phyloP scores from a whole-genome alignment of 2,113 vertebrate genomes.

The Corythornis vintsioides region DNA sequence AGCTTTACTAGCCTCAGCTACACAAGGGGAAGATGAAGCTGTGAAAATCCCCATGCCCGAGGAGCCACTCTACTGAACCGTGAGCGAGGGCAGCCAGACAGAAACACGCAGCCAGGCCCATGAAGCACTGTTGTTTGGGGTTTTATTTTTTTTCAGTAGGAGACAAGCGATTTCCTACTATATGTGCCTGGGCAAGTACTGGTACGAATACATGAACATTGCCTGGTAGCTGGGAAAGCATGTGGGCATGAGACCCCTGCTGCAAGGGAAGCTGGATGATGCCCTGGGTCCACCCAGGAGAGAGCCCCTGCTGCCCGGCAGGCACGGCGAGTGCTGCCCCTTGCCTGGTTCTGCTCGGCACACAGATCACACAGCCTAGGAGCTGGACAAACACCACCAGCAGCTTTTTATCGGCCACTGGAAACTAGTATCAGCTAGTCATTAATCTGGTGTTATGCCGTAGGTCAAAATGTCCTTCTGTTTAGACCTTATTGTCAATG shows the following conservation, averaged over 20 bases:
- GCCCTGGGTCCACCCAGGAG: neutral
- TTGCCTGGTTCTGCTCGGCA: neutral
- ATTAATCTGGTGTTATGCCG: slow-evolving; percentile 44
- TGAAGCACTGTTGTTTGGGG: neutral
- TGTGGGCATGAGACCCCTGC: rapidly evolving
- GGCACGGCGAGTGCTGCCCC: neutral
- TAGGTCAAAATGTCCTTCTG: slow-evolving; percentile 67
- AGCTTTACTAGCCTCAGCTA: neutral
- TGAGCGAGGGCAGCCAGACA: neutral
- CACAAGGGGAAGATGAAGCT: neutral
- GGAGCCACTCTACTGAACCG: neutral
- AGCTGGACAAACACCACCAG: slow-evolving; percentile 30
- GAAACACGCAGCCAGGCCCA: neutral
- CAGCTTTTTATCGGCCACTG: neutral
- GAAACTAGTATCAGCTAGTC: slow-evolving; percentile 30
- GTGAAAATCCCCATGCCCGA: neutral
- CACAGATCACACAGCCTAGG: neutral
- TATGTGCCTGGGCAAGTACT: neutral
- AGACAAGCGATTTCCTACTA: neutral
- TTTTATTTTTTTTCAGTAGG: neutral
- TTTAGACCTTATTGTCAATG: slow-evolving; percentile 59
- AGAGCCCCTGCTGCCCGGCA: neutral
- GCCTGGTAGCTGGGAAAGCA: neutral
- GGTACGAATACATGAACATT: neutral
- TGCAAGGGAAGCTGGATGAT: neutral